phyloP scores from a whole-genome alignment of 2,797 vertebrate species.

The Chiroxiphia lanceolata region DNA sequence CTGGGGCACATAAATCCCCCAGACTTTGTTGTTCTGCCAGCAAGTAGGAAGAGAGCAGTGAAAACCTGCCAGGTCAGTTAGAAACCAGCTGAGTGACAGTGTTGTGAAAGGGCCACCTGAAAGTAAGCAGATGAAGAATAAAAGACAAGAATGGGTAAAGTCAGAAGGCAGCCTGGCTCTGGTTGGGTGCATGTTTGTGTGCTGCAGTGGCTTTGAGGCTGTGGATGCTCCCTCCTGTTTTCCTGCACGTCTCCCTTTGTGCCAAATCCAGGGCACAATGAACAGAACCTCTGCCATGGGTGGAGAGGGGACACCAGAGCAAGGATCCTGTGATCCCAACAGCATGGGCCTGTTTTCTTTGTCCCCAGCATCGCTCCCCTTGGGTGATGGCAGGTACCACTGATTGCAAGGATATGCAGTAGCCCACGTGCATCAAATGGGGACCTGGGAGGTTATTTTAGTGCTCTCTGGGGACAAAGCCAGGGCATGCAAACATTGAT shows the following conservation, averaged over 20 bases:
- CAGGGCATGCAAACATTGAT: constrained; percentile 36
- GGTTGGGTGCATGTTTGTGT: fast-evolving
- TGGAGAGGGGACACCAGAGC: not conserved
- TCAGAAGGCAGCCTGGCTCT: not conserved
- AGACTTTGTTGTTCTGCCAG: constrained; percentile 34
- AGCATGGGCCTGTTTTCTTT: not conserved
- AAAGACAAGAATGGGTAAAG: fast-evolving
- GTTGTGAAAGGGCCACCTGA: not conserved
- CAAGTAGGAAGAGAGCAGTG: constrained; percentile 1
- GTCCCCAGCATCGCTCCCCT: fast-evolving
- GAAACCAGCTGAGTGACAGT: constrained; percentile 37
- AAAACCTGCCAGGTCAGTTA: constrained; percentile 36
- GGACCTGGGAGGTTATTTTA: constrained; percentile 21
- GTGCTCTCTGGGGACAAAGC: not conserved
- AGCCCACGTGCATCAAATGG: not conserved
- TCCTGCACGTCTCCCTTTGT: not conserved
- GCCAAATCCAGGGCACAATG: not conserved
- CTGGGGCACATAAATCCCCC: not conserved
- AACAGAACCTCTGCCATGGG: not conserved
- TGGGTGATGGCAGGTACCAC: not conserved
- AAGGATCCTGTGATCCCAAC: fast-evolving
- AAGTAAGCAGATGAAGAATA: not conserved
- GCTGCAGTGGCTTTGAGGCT: not conserved
- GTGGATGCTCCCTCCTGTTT: not conserved
- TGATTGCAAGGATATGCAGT: not conserved